Percentiles rank a stretch among this genome's conserved stretches.
Evolutionary conservation across 2,888 invertebrate species (phyloP).

Genomic region (Ochropacha duplaris): DNA sequence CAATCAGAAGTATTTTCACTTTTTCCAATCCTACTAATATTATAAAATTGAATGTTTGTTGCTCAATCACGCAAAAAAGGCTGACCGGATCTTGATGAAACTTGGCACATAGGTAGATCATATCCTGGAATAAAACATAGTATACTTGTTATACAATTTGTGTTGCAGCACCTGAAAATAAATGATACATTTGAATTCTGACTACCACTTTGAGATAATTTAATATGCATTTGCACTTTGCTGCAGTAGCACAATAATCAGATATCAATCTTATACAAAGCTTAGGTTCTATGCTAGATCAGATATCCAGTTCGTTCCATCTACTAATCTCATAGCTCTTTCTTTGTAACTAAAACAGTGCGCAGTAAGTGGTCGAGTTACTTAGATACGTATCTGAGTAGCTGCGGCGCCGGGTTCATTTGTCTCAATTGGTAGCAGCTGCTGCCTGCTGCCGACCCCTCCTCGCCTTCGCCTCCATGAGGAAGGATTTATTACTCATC

Average conservation of each 20-base stretch:
- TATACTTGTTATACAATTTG: no score
- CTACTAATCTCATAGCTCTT: not conserved
- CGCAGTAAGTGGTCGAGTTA: constrained; percentile 19
- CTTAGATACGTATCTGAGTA: constrained; percentile 17
- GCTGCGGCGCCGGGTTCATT: constrained; percentile 68
- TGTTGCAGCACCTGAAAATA: no score
- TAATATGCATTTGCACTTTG: no score
- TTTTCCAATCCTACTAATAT: not conserved
- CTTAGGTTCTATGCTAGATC: no score
- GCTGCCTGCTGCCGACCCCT: constrained; percentile 55
- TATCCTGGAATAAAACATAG: no score
- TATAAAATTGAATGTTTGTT: no score
- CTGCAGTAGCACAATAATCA: no score
- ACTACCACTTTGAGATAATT: no score
- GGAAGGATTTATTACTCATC: constrained; percentile 40
- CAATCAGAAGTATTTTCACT: not conserved
- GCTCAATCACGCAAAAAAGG: no score
- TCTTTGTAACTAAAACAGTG: not conserved
- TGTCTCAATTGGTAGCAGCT: constrained; percentile 71
- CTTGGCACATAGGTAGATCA: no score
- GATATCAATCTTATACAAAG: not conserved
- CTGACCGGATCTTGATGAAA: no score
- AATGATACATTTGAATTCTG: no score
- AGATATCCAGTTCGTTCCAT: not conserved
- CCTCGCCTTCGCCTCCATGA: constrained; percentile 33